These are phyloP conservation scores for Pseudococcus viburni DNA, from an alignment of 2,888 invertebrate genomes.

Conservation along the genomic window DNA sequence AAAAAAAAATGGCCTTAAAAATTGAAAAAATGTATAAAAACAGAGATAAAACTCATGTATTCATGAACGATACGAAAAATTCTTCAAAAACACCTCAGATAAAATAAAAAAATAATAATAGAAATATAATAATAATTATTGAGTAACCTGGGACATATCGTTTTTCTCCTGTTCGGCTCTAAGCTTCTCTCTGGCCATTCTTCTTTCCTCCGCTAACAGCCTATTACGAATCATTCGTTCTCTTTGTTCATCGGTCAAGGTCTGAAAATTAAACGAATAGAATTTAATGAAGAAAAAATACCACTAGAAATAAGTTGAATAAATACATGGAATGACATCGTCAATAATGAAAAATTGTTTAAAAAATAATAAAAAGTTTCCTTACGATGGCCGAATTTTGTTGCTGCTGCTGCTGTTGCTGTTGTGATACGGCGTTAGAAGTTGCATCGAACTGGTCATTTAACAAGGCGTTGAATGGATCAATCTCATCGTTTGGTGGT, in stretches of 20 bases:
- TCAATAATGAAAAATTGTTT: too few relatives aligned
- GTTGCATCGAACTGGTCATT: neutral
- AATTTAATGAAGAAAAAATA: neutral
- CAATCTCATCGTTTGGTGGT: conserved; percentile 66
- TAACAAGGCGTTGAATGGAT: conserved; percentile 68
- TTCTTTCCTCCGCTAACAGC: conserved; percentile 77
- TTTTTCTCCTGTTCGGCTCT: conserved; percentile 69
- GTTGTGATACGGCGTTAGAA: neutral
- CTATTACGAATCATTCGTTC: conserved; percentile 81
- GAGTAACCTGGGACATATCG: neutral
- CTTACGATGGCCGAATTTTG: conserved; percentile 14
- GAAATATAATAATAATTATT: neutral
- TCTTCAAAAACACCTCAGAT: neutral
- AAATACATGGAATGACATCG: too few relatives aligned
- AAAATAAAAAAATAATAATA: conserved; percentile 13
- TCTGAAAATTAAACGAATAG: conserved; percentile 4
- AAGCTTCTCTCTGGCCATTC: conserved; percentile 74
- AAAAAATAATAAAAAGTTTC: too few relatives aligned
- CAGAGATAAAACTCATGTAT: neutral
- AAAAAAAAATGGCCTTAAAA: too few relatives aligned
- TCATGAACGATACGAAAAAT: neutral
- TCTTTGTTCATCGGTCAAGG: conserved; percentile 77
- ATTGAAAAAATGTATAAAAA: neutral
- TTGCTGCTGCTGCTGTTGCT: neutral
- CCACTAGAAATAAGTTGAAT: too few relatives aligned